Evolutionary conservation across 2,888 invertebrate genomes (phyloP), one percentile per base, ranked within the genome.

Genomic region (Stenotaenia linearis): DNA sequence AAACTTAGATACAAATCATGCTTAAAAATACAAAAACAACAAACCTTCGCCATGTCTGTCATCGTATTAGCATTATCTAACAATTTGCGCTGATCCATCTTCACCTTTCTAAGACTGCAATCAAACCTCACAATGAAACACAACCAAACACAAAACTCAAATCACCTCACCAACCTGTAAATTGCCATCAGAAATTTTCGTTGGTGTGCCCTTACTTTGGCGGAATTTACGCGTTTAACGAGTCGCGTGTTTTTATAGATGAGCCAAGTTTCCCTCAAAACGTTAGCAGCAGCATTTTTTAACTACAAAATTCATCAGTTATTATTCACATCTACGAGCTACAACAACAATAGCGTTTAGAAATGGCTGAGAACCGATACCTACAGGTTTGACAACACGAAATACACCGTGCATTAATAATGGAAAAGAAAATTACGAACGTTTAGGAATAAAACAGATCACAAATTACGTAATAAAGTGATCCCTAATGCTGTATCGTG

Each of bases 251-350:
- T 96, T 89, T 99, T 99, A 90, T 99, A 99, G 87, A 99, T 99
- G 86, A 99, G 91, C 99, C 99, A 99, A 84, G 99, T 99, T 90
- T 99, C 99, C 84, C 99, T 91, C 84, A 99, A 90, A 84, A 99
- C 99, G 89, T 99, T 99, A 82, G 99, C 99, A 83, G 99, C 99
- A 83, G 98, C 96, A 89, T 99, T 98, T 92, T 99, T 99, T 89
- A 99, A 90, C 97, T 99, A 90, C 83, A 90, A 88, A 37, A 80
- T 21, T 75, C n/a, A 75, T 50, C 0, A n/a, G 5, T 12, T 23
- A 74, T 12, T 25, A 74, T 5, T 12, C 6, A 28, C 4, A 18
- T 18, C 18, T 25, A 74, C 3, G 18, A 74, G n/a, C n/a, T n/a
- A n/a, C n/a, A n/a, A n/a, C n/a, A n/a, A n/a, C n/a, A n/a, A n/a